Conservation (phyloP, 2,113 vertebrate species). For the Microtus richardsoni region DNA sequence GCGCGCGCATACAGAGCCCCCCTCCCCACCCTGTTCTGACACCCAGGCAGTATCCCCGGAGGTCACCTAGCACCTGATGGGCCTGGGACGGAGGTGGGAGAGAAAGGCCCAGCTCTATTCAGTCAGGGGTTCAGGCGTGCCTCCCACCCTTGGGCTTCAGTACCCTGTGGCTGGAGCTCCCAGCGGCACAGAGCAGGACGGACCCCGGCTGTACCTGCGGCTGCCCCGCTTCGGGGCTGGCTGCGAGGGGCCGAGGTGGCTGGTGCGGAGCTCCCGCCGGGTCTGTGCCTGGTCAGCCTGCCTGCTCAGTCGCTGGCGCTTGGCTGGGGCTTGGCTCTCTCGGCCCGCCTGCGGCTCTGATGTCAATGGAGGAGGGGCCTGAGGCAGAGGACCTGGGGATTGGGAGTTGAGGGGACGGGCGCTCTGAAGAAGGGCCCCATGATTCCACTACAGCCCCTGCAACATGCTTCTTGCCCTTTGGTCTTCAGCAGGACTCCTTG, state of each 20-base stretch:
- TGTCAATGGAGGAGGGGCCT: conserved; percentile 81
- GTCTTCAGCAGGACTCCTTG: background rate
- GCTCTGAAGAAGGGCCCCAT: background rate
- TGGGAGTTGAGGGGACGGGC: background rate
- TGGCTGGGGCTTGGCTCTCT: background rate
- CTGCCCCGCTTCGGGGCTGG: conserved; percentile 70
- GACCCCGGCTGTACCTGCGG: conserved; percentile 63
- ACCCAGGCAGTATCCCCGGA: background rate
- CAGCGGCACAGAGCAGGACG: background rate
- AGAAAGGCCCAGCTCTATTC: conserved; percentile 12
- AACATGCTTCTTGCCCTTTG: background rate
- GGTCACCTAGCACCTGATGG: conserved; percentile 32
- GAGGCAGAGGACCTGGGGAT: background rate
- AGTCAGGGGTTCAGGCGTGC: background rate
- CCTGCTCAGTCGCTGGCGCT: background rate
- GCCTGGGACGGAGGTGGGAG: background rate
- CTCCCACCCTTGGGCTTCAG: background rate
- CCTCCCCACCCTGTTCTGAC: background rate
- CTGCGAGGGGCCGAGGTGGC: conserved; percentile 51
- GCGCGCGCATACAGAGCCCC: background rate
- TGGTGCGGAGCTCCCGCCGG: conserved; percentile 17
- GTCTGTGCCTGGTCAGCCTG: conserved; percentile 15
- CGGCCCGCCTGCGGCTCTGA: conserved; percentile 76
- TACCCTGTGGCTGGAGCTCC: background rate
- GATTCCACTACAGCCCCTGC: background rate